Evolutionary conservation across 2,888 invertebrate species (phyloP), one percentile per base, ranked within the genome.

Genomic region (Arctia plantaginis): DNA sequence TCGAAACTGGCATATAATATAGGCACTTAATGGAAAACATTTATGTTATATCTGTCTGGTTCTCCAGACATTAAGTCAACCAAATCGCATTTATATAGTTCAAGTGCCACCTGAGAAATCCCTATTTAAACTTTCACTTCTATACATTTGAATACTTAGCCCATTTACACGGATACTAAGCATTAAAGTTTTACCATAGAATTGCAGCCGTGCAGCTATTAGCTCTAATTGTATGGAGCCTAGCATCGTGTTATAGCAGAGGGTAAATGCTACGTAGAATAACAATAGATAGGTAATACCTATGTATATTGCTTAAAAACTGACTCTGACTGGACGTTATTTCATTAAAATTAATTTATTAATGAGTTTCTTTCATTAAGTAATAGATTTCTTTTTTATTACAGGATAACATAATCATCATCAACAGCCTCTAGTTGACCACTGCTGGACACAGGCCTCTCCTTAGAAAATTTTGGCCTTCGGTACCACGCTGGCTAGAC

Each of bases 151-250:
- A 71, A 66, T 66, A 41, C 39, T 12, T 23, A 33, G 8, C 39
- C 27, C 27, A 72, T 72, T 66, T 41, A 51, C 62, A 20, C 55
- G 75, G 77, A 77, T 74, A 75, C 74, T 74, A 76, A 65, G 65
- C 74, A 70, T 13, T 7, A 18, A 76, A 82, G 68, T 76, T 77
- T 62, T 66, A 69, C 66, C 73, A 44, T 66, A 73, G 73, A 65
- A 69, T 30, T 72, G 67, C 62, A 72, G 62, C 33, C 62, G 47
- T 51, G 18, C 20, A 62, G 66, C 71, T 41, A 41, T 82, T 72
- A 44, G 12, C 68, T 75, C 62, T 78, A 80, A 82, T 80, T 80
- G 82, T 69, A 59, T 74, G 39, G 72, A 74, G 73, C 65, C 55
- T 65, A n/a, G 69, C 69, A 33, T 8, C 66, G 55, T 23, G n/a